Evolutionary conservation across 1,140 invertebrate genomes (phyloP), one percentile per base, ranked within the genome.

Genomic region (Mizuhopecten yessoensis): DNA sequence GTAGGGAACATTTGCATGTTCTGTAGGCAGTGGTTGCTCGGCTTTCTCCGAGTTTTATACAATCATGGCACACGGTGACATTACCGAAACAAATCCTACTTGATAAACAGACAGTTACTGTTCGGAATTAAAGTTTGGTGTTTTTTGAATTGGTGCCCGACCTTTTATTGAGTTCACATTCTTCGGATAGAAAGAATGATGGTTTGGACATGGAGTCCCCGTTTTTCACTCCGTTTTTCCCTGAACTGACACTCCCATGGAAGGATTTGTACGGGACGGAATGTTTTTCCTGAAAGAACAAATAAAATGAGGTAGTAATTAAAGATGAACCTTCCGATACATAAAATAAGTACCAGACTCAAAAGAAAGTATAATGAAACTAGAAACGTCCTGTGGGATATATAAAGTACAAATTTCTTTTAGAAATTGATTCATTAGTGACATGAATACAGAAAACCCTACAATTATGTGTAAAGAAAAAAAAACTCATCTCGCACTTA

Each of bases 101-200:
- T 39, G 20, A 33, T 33, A 90, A 13, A 33, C 39, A 45, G 39
- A 17, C 5, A 29, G 20, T 29, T 57, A 33, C 17, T 34, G 11
- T 11, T 17, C 33, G 13, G 39, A 20, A 42, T 89, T 36, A 91
- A 86, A 91, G 89, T 90, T 91, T 93, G 86, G 92, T 91, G 49
- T 91, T 92, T 86, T 92, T 90, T 88, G 86, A 87, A 36, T 33
- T 89, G 20, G 9, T 88, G 86, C 88, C 88, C n/a, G 17, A 34
- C n/a, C 86, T 57, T 29, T 86, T 90, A 39, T 88, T 87, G 34
- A 87, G 86, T n/a, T 89, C 90, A 91, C 92, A 92, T 89, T 92
- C 91, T 34, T 90, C 92, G 7, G 88, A 91, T 29, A 91, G 88
- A 75, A 86, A 92, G 45, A 92, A 93, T 39, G 75, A 92, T 33